Evolutionary conservation across 2,888 invertebrate species (phyloP).

Genomic region (Agonum fuliginosum): DNA sequence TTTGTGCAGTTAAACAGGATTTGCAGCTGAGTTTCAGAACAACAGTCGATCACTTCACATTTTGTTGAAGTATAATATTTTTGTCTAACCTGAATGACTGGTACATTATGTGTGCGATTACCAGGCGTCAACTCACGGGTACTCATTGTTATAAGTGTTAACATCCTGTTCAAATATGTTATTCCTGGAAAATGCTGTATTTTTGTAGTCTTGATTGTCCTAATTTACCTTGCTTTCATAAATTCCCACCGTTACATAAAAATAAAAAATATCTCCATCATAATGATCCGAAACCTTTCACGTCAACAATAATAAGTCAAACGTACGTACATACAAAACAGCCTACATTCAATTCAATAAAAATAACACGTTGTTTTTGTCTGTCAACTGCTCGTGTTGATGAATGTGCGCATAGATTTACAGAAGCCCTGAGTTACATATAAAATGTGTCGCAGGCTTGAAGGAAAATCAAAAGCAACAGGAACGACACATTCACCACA

Average conservation of each 20-base stretch:
- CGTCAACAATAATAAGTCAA: background rate
- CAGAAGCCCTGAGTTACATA: constrained; percentile 62
- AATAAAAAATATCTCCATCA: background rate
- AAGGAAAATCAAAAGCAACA: constrained; percentile 12
- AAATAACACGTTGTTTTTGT: constrained; percentile 49
- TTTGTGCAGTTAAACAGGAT: too few relatives aligned
- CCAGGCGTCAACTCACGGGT: too few relatives aligned
- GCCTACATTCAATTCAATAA: constrained; percentile 50
- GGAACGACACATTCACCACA: background rate
- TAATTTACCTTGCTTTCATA: too few relatives aligned
- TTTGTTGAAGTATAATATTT: too few relatives aligned
- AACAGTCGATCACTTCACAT: too few relatives aligned
- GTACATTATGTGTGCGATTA: too few relatives aligned
- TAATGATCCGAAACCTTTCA: constrained; percentile 11
- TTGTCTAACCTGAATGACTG: too few relatives aligned
- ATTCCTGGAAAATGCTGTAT: background rate
- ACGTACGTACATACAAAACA: constrained; percentile 13
- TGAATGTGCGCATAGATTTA: constrained; percentile 61
- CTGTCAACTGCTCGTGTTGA: constrained; percentile 56
- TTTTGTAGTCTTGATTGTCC: constrained; percentile 4
- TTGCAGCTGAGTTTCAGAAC: too few relatives aligned
- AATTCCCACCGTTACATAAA: constrained; percentile 4
- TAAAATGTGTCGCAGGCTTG: constrained; percentile 59
- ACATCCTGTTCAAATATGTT: too few relatives aligned
- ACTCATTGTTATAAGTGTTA: too few relatives aligned